Conservation (phyloP, 2,888 invertebrate species). For the Eristalis intricaria region DNA sequence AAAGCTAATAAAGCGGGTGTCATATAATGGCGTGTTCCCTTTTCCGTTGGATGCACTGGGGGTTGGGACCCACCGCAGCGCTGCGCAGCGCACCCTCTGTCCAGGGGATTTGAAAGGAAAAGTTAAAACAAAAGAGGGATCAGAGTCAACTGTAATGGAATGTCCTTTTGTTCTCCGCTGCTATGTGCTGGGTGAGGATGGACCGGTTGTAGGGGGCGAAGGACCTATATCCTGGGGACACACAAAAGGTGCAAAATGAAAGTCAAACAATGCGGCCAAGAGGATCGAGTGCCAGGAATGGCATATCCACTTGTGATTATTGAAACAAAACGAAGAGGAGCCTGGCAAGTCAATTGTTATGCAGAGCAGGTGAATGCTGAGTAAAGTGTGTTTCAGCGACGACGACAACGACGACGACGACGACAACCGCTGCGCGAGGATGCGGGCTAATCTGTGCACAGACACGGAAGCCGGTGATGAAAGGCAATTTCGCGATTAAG, state of each 20-base stretch:
- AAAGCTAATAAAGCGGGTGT: slow-evolving; percentile 52
- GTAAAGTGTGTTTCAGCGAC: not conserved
- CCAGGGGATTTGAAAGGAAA: slow-evolving; percentile 39
- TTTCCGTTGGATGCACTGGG: slow-evolving; percentile 31
- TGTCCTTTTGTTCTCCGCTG: slow-evolving; percentile 24
- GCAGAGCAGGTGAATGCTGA: slow-evolving; percentile 58
- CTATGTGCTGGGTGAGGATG: not conserved
- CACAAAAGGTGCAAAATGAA: slow-evolving; percentile 56
- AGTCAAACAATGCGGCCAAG: slow-evolving; percentile 11
- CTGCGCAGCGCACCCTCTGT: not conserved
- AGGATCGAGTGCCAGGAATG: not conserved
- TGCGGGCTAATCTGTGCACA: slow-evolving; percentile 1
- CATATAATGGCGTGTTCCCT: slow-evolving; percentile 16
- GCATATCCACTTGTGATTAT: slow-evolving; percentile 58
- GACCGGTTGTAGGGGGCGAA: not conserved
- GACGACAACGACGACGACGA: not conserved
- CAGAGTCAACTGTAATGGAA: slow-evolving; percentile 63
- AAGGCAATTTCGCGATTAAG: slow-evolving; percentile 46
- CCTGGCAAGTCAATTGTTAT: slow-evolving; percentile 63
- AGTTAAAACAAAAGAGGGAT: slow-evolving; percentile 53
- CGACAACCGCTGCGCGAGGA: not conserved
- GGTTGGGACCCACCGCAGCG: not conserved
- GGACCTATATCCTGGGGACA: slow-evolving; percentile 61
- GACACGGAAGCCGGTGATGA: slow-evolving; percentile 1
- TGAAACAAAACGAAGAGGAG: slow-evolving; percentile 29